These are phyloP conservation scores for Nerophis lumbriciformis DNA, from an alignment of 2,113 vertebrate species.

Conservation along the genomic window DNA sequence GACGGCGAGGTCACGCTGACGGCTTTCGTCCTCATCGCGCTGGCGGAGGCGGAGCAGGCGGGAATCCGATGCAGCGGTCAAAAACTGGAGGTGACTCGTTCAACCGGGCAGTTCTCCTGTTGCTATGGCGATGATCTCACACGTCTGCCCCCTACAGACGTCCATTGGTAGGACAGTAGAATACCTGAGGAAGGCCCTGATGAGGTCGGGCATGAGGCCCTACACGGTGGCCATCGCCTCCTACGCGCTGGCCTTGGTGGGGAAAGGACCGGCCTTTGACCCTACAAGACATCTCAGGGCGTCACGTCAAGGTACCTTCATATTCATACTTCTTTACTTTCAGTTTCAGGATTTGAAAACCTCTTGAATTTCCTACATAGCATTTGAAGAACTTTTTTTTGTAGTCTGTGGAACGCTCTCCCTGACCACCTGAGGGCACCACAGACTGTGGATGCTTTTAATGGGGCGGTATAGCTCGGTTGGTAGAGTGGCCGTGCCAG, in stretches of 20 bases:
- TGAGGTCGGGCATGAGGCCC: conserved; percentile 47
- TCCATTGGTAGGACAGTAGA: conserved; percentile 22
- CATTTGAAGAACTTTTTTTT: too few species aligned
- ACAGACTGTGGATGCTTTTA: too few species aligned
- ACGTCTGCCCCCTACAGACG: conserved; percentile 5
- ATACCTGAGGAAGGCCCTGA: conserved; percentile 59
- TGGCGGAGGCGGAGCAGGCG: conserved; percentile 70
- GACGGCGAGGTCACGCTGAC: conserved; percentile 77
- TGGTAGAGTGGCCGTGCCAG: too few species aligned
- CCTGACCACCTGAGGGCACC: too few species aligned
- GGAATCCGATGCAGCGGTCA: conserved; percentile 54
- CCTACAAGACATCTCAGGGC: conserved; percentile 18
- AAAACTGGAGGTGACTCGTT: conserved; percentile 23
- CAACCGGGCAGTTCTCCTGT: neutral
- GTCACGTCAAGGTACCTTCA: conserved; percentile 49
- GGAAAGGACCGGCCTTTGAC: neutral
- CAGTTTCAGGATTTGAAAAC: neutral
- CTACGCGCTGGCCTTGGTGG: conserved; percentile 75
- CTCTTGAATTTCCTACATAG: too few species aligned
- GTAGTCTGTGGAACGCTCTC: too few species aligned
- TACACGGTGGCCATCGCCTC: conserved; percentile 81
- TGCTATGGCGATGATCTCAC: too few species aligned
- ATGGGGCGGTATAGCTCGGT: too few species aligned
- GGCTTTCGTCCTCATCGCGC: conserved; percentile 78
- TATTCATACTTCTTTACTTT: neutral